These are phyloP conservation scores for Bombylius discolor DNA, from an alignment of 2,888 invertebrate species.

Conservation along the genomic window DNA sequence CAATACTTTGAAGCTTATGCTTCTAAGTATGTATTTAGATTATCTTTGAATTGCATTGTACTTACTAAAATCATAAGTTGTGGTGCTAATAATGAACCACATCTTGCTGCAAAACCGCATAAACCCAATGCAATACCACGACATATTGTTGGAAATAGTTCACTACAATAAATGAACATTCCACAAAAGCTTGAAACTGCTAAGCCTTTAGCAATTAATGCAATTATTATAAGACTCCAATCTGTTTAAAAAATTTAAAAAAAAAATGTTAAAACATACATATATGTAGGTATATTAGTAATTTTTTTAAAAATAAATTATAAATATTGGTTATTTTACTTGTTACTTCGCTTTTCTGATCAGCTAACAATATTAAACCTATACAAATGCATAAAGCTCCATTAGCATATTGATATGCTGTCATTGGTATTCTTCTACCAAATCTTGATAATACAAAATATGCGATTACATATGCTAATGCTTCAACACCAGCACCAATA, in stretches of 20 bases:
- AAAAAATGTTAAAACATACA: neutral
- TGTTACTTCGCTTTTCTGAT: slow-evolving; percentile 2
- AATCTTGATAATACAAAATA: slow-evolving; percentile 32
- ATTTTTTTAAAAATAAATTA: too few species aligned
- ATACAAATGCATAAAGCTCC: slow-evolving; percentile 33
- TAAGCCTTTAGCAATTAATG: slow-evolving; percentile 35
- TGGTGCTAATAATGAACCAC: slow-evolving; percentile 38
- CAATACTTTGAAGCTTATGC: too few species aligned
- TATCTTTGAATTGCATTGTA: neutral
- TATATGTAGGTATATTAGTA: too few species aligned
- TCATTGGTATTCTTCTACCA: slow-evolving; percentile 36
- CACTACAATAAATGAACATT: slow-evolving; percentile 31
- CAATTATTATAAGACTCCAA: slow-evolving; percentile 18
- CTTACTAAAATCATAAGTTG: slow-evolving; percentile 29
- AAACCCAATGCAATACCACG: slow-evolving; percentile 35
- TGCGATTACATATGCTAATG: slow-evolving; percentile 31
- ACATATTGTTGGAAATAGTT: slow-evolving; percentile 33
- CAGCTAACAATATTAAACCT: slow-evolving; percentile 21
- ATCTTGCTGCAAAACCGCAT: slow-evolving; percentile 37
- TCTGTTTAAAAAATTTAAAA: slow-evolving; percentile 4
- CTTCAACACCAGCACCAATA: slow-evolving; percentile 38
- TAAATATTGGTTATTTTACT: slow-evolving; percentile 5
- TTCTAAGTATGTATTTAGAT: too few species aligned
- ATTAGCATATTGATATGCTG: slow-evolving; percentile 32
- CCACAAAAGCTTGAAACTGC: slow-evolving; percentile 38